A percentile compares a stretch with the other conserved stretches of the same genome.
Evolutionary conservation across 2,888 invertebrate species (phyloP).

Genomic region (Chloromyia formosa): DNA sequence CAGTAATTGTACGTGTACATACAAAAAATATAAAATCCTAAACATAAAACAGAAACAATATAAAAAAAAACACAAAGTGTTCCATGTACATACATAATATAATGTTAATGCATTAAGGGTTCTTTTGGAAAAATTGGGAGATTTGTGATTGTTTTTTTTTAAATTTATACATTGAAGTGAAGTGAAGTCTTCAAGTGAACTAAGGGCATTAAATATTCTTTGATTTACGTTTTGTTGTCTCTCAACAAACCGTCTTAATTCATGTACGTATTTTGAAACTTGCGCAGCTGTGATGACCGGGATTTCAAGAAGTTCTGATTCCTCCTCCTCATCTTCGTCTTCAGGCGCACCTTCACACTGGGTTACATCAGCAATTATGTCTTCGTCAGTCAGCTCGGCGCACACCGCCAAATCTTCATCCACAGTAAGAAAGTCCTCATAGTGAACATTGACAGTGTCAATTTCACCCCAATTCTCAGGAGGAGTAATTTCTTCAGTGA

Average conservation of each 20-base stretch:
- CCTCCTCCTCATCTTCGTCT: neutral
- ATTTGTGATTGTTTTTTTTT: no score
- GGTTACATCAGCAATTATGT: neutral
- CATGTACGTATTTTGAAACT: neutral
- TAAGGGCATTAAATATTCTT: slow-evolving; percentile 37
- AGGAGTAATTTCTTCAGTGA: neutral
- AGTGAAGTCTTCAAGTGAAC: neutral
- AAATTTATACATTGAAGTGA: no score
- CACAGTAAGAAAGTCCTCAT: neutral
- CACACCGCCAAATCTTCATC: neutral
- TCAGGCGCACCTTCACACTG: neutral
- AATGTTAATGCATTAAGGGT: no score
- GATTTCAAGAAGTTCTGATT: neutral
- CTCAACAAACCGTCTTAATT: neutral
- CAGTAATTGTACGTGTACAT: no score
- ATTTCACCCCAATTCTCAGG: neutral
- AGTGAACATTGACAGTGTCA: neutral
- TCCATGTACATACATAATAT: no score
- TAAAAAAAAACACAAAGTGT: no score
- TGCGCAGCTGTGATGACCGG: neutral
- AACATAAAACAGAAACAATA: no score
- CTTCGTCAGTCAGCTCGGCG: neutral
- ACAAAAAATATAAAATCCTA: no score
- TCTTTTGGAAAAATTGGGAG: no score
- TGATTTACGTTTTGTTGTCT: neutral